phyloP scores from a whole-genome alignment of 1,140 invertebrate genomes.

The Babylonia areolata region DNA sequence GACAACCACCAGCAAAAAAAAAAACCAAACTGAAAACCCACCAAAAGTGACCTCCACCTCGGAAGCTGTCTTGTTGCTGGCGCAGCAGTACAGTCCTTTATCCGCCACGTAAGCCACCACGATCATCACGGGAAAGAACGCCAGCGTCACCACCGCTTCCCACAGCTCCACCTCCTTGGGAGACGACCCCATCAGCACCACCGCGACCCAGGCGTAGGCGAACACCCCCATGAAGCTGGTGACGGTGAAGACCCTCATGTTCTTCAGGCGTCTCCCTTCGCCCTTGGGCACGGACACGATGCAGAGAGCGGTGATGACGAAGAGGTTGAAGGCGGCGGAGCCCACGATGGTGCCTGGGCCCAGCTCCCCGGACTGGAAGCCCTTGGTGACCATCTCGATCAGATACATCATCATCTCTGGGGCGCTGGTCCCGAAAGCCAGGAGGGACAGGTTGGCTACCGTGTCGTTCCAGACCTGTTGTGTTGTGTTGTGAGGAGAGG shows the following conservation, averaged over 20 bases:
- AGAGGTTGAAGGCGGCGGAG: constrained; percentile 83
- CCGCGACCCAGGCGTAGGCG: constrained; percentile 82
- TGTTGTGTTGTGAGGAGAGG: too few relatives aligned
- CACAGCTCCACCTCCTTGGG: constrained; percentile 80
- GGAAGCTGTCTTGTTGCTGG: constrained; percentile 48
- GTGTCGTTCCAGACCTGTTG: constrained; percentile 81
- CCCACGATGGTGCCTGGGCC: too few relatives aligned
- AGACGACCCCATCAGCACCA: constrained; percentile 78
- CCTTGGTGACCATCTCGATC: constrained; percentile 80
- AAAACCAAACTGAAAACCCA: constrained; percentile 39
- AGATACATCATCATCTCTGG: too few relatives aligned
- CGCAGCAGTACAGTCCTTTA: constrained; percentile 79
- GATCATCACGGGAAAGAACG: constrained; percentile 80
- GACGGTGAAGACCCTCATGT: constrained; percentile 80
- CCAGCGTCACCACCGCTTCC: constrained; percentile 81
- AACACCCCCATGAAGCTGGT: constrained; percentile 80
- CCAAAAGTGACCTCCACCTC: constrained; percentile 57
- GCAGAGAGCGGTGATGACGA: constrained; percentile 80
- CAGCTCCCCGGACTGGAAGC: constrained; percentile 78
- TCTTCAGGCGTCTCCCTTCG: constrained; percentile 88
- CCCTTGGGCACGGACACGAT: constrained; percentile 78
- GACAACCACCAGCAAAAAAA: too few relatives aligned
- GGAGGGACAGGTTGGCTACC: too few relatives aligned
- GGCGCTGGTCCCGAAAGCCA: too few relatives aligned
- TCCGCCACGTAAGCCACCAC: constrained; percentile 78